Percentiles rank a stretch among this genome's conserved stretches.
phyloP scores from a whole-genome alignment of 2,888 invertebrate species.

The Agriotes lineatus region DNA sequence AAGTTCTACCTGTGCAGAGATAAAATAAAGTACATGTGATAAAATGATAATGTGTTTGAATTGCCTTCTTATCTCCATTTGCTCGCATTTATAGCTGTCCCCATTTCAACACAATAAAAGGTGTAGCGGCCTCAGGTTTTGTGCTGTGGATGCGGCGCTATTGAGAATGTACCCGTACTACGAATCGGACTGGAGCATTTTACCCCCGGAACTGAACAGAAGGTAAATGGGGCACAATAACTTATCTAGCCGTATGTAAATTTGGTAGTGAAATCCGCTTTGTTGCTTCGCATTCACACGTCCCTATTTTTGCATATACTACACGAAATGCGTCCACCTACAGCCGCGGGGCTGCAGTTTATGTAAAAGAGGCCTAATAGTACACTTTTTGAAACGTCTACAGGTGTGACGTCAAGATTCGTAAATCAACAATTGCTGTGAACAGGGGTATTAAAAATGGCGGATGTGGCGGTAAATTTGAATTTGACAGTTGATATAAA shows the following conservation, averaged over 20 bases:
- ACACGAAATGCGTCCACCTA: no score
- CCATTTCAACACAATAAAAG: conserved; percentile 9
- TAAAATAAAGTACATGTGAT: conserved; percentile 25
- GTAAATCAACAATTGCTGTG: no score
- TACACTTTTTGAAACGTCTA: conserved; percentile 41
- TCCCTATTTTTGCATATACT: no score
- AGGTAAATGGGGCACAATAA: conserved; percentile 70
- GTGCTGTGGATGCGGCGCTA: neutral
- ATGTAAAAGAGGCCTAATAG: no score
- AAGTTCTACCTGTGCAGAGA: conserved; percentile 4
- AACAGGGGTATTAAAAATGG: no score
- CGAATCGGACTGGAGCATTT: conserved; percentile 87
- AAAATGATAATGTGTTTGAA: conserved; percentile 31
- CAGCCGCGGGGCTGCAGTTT: no score
- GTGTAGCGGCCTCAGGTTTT: neutral
- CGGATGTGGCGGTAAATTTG: no score
- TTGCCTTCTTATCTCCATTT: conserved; percentile 31
- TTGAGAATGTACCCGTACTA: conserved; percentile 72
- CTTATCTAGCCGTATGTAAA: neutral
- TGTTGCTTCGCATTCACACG: no score
- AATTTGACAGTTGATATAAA: no score
- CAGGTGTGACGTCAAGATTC: conserved; percentile 51
- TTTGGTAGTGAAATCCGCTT: neutral
- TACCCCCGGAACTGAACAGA: conserved; percentile 87
- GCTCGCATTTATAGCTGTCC: neutral